Evolutionary conservation across 2,888 invertebrate species (phyloP), one percentile per base, ranked within the genome.

Genomic region (Spicauda simplicius): DNA sequence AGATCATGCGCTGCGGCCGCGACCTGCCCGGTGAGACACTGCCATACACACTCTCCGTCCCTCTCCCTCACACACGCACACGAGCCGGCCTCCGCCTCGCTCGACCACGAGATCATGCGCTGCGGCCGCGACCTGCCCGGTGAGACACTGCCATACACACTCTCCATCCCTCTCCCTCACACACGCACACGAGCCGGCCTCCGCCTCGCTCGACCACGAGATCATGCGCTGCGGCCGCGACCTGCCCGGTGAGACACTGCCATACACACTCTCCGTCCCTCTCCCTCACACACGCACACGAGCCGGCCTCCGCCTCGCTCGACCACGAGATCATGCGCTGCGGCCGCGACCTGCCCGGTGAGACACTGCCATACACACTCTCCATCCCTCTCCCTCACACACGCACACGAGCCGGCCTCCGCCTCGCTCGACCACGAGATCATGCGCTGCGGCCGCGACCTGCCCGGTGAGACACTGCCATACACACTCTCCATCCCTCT

Each of bases 271-370:
- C n/a, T n/a, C n/a, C n/a, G n/a, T n/a, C n/a, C n/a, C n/a, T n/a
- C n/a, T n/a, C n/a, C n/a, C n/a, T n/a, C n/a, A n/a, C n/a, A n/a
- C n/a, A n/a, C n/a, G n/a, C n/a, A n/a, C n/a, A n/a, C 37, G 91
- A 91, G 77, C 89, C 91, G 14, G 92, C 87, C 75, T 91, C 91
- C 74, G 87, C 92, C 58, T 90, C 90, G 52, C 87, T 93, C 74
- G 92, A 92, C 87, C 91, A 91, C 84, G 92, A 92, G 85, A 91
- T 92, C 78, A 91, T 92, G 92, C 86, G 87, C 80, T 91, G 91
- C 80, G 86, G 85, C 19, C 77, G 91, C 7, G 92, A 91, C 69
- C 73, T 90, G 71, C 87, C 88, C 41, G 90, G 90, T 90, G 59
- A 76, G 76, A 52, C 18, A 25, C 25, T 25, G 25, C 41, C 41